Evolutionary conservation across 1,140 invertebrate genomes (phyloP), one percentile per base, ranked within the genome.

Genomic region (Aphelinus certus): DNA sequence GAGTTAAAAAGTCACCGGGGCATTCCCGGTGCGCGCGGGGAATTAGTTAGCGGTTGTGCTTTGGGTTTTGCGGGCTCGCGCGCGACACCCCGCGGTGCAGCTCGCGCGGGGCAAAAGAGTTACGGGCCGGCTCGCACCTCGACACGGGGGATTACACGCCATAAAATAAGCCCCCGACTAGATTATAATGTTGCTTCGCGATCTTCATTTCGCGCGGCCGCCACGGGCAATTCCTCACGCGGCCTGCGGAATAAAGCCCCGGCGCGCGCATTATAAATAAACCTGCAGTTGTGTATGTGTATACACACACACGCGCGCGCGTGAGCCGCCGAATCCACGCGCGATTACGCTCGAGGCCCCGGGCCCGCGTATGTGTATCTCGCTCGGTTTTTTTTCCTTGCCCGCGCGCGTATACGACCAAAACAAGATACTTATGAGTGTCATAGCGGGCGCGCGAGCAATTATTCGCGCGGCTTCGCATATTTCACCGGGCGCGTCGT

Each of bases 101-200:
- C 26, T 26, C 26, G 26, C 26, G 26, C 26, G 26, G 26, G 83
- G 82, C 85, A 85, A 86, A 86, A 86, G 86, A 85, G 83, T 86
- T 85, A 85, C 81, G 79, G 76, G 80, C 80, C 79, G 75, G 72
- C 81, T 86, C 85, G 85, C 86, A 86, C 85, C 85, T 87, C 84
- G 82, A 84, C 83, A 84, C 80, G 81, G 84, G 80, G 80, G 84
- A 87, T 86, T 87, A 86, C 82, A 85, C 81, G 82, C 83, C 84
- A 83, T 85, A 86, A 86, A 87, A 81, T 85, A 86, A 87, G 85
- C 82, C 80, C 81, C 79, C 75, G 79, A 74, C 75, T 79, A 80
- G 83, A 85, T 86, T 86, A 85, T 85, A 86, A 84, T 85, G 82
- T 86, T 81, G 80, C 82, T 81, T 79, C 78, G 79, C 71, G 75